A percentile compares a stretch with the other conserved stretches of the same genome.
These are phyloP conservation scores for Todus mexicanus DNA, from an alignment of 2,797 vertebrate genomes.

Conservation along the genomic window DNA sequence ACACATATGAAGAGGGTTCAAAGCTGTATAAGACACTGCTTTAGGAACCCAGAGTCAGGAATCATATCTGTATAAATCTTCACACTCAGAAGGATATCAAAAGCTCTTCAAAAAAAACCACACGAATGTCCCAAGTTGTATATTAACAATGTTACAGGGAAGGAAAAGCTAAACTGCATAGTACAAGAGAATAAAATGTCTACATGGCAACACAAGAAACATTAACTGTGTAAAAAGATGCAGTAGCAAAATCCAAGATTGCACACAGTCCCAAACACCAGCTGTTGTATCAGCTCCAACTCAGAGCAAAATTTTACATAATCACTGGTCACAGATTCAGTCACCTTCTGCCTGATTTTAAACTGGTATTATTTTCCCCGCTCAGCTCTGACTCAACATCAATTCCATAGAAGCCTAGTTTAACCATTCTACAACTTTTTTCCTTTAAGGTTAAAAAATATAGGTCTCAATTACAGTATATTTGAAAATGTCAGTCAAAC, in stretches of 20 bases:
- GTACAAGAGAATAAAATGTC: neutral
- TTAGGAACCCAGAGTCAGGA: neutral
- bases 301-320: neutral
- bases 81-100: neutral
- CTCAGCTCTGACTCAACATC: neutral
- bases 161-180: neutral
- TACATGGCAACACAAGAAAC: neutral
- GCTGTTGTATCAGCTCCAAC: neutral
- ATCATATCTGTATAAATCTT: neutral
- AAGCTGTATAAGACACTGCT: neutral
- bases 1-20: neutral
- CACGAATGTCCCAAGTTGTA: accelerated
- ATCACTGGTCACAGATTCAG: neutral
- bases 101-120: neutral
- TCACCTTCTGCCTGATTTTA: neutral
- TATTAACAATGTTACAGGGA: neutral
- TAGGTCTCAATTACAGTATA: neutral
- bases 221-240: neutral
- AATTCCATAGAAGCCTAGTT: neutral
- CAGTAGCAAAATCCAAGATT: neutral
- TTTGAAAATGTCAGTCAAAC: neutral
- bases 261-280: neutral
- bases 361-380: neutral
- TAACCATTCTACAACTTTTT: neutral
- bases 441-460: neutral